Evolutionary conservation across 2,888 invertebrate species (phyloP), one percentile per base, ranked within the genome.

Genomic region (Leptura quadrifasciata): DNA sequence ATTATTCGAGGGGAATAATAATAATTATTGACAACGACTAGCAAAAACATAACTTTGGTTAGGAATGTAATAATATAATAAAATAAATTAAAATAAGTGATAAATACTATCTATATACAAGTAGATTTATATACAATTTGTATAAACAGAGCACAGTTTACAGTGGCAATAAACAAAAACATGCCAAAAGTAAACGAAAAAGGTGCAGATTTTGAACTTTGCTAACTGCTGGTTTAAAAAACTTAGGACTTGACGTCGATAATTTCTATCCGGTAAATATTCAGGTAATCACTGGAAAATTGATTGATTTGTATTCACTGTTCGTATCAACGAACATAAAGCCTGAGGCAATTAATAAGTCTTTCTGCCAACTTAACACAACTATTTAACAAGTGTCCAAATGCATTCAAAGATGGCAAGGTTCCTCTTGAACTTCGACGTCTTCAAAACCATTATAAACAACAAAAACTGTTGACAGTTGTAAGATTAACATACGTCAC

Each of bases 171-270:
- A 83, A 83, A 83, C 79, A 82, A 82, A 81, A 84, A 80, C 81
- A 85, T 85, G 86, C 86, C 85, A 79, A 82, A 85, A 82, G 80
- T 83, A 85, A 86, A 86, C 84, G 79, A 81, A 85, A 81, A 78
- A 72, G 79, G 86, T 89, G 89, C 89, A 89, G 89, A 89, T 89
- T 88, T 87, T 88, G 86, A 87, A 88, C 89, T 89, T 81, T 89
- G 89, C 86, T 87, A 87, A 88, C 88, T 89, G 89, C 87, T 89
- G 88, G 88, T 87, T 88, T 81, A 79, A 85, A 86, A 87, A 87
- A 88, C 85, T 84, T 84, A 88, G 86, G 86, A 87, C 87, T 88
- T 88, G 88, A 87, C 86, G 84, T 86, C 84, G 82, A 84, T 84
- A 85, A 86, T 84, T 85, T 85, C 85, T 87, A 88, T 86, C 84